Evolutionary conservation across 2,113 vertebrate species (phyloP), one percentile per base, ranked within the genome.

Genomic region (Seriola dumerili): DNA sequence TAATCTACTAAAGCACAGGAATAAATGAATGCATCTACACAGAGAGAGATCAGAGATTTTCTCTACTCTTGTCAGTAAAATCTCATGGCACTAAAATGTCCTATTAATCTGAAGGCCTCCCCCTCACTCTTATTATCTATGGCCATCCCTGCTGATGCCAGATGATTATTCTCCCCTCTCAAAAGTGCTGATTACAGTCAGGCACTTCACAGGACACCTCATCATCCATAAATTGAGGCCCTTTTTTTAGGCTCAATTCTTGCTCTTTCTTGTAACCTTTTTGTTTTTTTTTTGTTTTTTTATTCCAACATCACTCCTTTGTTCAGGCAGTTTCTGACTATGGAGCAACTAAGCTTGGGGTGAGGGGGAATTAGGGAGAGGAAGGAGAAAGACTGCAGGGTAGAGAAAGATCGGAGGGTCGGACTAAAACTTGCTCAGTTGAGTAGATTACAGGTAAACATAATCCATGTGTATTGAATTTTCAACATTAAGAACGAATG

Each of bases 101-200:
- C 63, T 7, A 58, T 77, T 72, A 72, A 84, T 80, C 3, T 38
- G 48, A 84, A 80, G 48, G 17, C 44, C 19, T 66, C 19, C 62
- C 52, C 32, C 17, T 46, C 44, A 57, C 34, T 54, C 19, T 46
- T 64, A 78, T 76, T 68, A 68, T 85, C 66, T 50, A 76, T n/a
- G 50, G 72, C 67, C 23, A 2, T 84, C 59, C 63, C 59, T 4
- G 14, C 54, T 77, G 78, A 86, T 78, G 59, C 58, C 50, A 54
- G 36, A 80, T 84, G 71, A 89, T 88, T 82, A 78, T 86, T 76
- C 76, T 70, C 19, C 48, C 61, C 48, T 78, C 65, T 75, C 74
- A 46, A 59, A 87, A 78, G 72, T 81, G 76, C 81, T 87, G 85
- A 92, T 90, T 88, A 83, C 76, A 86, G 72, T 81, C 63, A 86